A percentile compares a stretch with the other conserved stretches of the same genome.
Evolutionary conservation across 37 sponge, comb jelly and placozoan genomes (phyloP).

Genomic region (Mnemiopsis leidyi): DNA sequence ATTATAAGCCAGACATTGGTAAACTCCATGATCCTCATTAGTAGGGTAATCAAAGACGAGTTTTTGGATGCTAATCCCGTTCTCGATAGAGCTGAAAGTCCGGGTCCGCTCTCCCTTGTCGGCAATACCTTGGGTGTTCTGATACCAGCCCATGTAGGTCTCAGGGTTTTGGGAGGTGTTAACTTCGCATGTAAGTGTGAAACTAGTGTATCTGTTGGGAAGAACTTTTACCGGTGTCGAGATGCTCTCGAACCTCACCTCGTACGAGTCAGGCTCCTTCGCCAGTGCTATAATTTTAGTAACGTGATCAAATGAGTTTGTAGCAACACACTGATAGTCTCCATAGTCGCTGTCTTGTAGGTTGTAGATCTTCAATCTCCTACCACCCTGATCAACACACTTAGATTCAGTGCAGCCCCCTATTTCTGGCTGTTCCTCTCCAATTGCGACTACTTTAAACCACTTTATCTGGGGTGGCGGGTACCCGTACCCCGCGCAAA

Average conservation of each 20-base stretch:
- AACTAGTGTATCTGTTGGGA: constrained; percentile 42
- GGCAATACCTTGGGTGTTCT: constrained; percentile 34
- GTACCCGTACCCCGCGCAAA: constrained; percentile 55
- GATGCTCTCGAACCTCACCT: constrained; percentile 22
- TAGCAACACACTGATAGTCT: constrained; percentile 18
- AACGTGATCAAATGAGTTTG: background rate
- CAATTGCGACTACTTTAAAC: constrained; percentile 32
- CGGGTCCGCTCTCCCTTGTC: constrained; percentile 26
- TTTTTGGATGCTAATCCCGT: background rate
- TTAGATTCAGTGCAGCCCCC: background rate
- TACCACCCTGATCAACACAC: constrained; percentile 40
- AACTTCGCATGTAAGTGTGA: constrained; percentile 29
- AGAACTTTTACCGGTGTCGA: constrained; percentile 1
- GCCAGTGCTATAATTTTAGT: background rate
- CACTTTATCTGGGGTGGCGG: constrained; percentile 31
- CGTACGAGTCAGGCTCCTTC: constrained; percentile 17
- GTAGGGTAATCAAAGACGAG: constrained; percentile 48
- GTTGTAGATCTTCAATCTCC: constrained; percentile 17
- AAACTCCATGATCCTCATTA: constrained; percentile 41
- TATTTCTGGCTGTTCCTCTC: background rate
- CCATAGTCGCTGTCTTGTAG: constrained; percentile 30
- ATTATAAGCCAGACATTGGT: constrained; percentile 56
- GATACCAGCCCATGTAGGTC: constrained; percentile 64
- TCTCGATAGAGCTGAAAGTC: background rate
- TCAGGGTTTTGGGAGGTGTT: constrained; percentile 50